A percentile compares a stretch with the other conserved stretches of the same genome.
Evolutionary conservation across 2,797 vertebrate genomes (phyloP).

Genomic region (Sebastes nivosus): DNA sequence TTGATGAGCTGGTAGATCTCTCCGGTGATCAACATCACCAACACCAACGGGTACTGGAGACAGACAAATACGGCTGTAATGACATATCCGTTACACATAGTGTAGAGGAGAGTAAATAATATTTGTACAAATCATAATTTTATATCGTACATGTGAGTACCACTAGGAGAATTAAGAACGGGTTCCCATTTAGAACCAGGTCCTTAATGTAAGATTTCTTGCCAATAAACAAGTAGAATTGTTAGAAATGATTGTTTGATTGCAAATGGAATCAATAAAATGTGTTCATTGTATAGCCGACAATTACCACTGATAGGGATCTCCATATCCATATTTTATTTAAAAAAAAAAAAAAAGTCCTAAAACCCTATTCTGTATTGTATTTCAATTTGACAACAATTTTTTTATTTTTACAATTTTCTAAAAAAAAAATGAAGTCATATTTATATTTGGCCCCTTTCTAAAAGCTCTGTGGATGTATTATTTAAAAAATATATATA

Average conservation of each 20-base stretch:
- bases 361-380: background rate
- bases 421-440: background rate
- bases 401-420: background rate
- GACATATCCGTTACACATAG: background rate
- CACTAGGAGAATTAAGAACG: background rate
- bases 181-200: background rate
- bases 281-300: background rate
- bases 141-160: background rate
- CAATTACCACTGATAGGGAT: background rate
- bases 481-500: too few relatives aligned
- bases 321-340: background rate
- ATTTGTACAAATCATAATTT: background rate
- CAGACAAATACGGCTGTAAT: background rate
- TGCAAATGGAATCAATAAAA: background rate
- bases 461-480: too few relatives aligned
- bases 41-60: conserved; percentile 88
- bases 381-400: background rate
- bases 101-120: background rate
- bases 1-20: conserved; percentile 95
- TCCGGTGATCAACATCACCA: conserved; percentile 88
- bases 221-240: background rate
- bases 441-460: too few relatives aligned
- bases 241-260: background rate
- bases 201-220: background rate
- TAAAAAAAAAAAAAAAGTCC: background rate